phyloP scores from a whole-genome alignment of 2,113 vertebrate species.

The Pogona vitticeps region DNA sequence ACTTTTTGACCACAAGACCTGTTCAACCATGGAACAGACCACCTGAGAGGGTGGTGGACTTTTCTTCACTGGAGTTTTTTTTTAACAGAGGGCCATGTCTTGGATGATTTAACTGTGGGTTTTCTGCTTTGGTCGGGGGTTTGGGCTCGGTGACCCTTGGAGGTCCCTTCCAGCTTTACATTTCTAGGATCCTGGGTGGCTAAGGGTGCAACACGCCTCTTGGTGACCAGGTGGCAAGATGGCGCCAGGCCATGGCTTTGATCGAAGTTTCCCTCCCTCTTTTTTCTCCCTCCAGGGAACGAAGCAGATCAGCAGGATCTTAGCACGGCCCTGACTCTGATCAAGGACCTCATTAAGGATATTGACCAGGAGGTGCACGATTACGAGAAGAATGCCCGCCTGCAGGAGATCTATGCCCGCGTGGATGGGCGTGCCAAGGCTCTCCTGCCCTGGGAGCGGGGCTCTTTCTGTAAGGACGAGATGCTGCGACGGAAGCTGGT shows the following conservation, averaged over 20 bases:
- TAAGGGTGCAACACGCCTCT: too few relatives aligned
- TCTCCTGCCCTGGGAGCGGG: slow-evolving; percentile 71
- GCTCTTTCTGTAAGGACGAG: slow-evolving; percentile 83
- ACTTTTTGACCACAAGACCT: too few relatives aligned
- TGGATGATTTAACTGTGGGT: too few relatives aligned
- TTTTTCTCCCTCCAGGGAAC: slow-evolving; percentile 70
- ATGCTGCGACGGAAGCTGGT: slow-evolving; percentile 84
- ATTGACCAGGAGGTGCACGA: slow-evolving; percentile 89
- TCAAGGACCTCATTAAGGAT: slow-evolving; percentile 84
- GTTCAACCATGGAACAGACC: too few relatives aligned
- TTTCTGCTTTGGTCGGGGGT: too few relatives aligned
- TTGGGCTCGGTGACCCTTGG: too few relatives aligned
- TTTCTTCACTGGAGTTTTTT: too few relatives aligned
- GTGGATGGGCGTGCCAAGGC: slow-evolving; percentile 80
- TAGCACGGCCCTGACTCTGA: slow-evolving; percentile 71
- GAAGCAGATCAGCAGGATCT: slow-evolving; percentile 81
- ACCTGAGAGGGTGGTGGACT: too few relatives aligned
- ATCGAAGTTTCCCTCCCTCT: rapidly evolving
- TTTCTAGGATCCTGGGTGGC: too few relatives aligned
- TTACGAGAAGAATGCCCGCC: slow-evolving; percentile 81
- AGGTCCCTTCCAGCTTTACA: too few relatives aligned
- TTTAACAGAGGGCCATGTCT: too few relatives aligned
- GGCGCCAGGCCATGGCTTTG: background rate
- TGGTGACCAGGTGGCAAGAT: too few relatives aligned
- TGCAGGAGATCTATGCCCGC: slow-evolving; percentile 86